Evolutionary conservation across 2,113 vertebrate species (phyloP).

Genomic region (Brienomyrus longianalis): DNA sequence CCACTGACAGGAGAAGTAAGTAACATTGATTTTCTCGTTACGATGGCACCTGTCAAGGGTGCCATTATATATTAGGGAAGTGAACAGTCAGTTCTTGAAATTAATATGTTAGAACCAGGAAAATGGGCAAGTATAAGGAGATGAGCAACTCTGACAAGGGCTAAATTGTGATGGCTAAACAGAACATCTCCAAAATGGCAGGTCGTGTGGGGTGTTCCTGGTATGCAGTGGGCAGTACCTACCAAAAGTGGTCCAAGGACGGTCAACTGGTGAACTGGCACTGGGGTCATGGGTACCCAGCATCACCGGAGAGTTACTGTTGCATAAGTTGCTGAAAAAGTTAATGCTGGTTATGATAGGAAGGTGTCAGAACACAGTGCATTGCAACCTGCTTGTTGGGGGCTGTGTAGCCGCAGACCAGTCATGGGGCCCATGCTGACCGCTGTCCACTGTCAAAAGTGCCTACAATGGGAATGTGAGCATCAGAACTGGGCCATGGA

Average conservation of each 20-base stretch:
- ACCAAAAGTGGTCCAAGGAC: not conserved
- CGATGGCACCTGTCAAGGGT: not conserved
- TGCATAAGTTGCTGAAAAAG: not conserved
- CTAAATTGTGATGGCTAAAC: not conserved
- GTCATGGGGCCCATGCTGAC: not conserved
- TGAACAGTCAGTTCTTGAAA: not conserved
- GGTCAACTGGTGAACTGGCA: not conserved
- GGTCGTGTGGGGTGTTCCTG: not conserved
- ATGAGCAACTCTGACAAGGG: not conserved
- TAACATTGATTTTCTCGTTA: not conserved
- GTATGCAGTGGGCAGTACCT: not conserved
- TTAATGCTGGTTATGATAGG: not conserved
- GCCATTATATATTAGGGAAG: not conserved
- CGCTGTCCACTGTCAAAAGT: not conserved
- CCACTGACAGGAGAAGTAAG: not conserved
- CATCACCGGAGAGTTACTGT: not conserved
- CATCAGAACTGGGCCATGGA: not conserved
- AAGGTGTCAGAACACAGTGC: not conserved
- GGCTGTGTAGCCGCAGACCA: not conserved
- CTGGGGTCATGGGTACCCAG: not conserved
- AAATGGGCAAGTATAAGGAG: not conserved
- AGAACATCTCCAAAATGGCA: not conserved
- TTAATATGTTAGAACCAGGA: not conserved
- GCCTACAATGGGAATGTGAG: not conserved
- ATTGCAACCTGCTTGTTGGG: not conserved